These are phyloP conservation scores for Stegostoma tigrinum DNA, from an alignment of 2,113 vertebrate genomes.

Conservation along the genomic window DNA sequence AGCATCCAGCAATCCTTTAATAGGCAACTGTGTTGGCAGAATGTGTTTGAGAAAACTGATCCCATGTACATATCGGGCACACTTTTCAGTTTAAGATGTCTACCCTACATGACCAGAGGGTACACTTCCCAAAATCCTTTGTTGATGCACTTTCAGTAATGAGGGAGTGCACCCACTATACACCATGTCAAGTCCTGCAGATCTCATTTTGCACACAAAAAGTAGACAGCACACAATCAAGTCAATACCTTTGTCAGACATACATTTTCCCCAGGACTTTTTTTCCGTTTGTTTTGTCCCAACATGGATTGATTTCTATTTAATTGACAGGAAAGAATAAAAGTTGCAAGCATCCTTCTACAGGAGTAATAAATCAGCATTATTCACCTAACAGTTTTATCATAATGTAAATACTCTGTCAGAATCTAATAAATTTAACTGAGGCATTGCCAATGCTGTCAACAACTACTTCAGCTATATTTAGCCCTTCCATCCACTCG, in stretches of 20 bases:
- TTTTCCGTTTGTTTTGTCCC: slow-evolving; percentile 2
- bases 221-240: background rate
- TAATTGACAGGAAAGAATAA: slow-evolving; percentile 26
- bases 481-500: background rate
- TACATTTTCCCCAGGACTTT: background rate
- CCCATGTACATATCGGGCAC: background rate
- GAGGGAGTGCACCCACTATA: too few species aligned
- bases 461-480: background rate
- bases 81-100: background rate
- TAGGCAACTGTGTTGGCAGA: background rate
- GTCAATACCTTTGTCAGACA: background rate
- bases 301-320: slow-evolving; percentile 8
- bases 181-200: background rate
- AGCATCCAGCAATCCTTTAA: background rate
- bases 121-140: too few species aligned
- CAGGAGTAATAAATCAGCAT: slow-evolving; percentile 14
- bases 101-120: too few species aligned
- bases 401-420: slow-evolving; percentile 16
- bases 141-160: background rate
- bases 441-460: background rate
- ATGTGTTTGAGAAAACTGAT: background rate
- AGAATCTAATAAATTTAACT: slow-evolving; percentile 20
- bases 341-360: background rate
- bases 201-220: background rate
- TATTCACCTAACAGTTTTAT: slow-evolving; percentile 19